phyloP scores from a whole-genome alignment of 2,797 vertebrate species.

The Borostomias antarcticus region DNA sequence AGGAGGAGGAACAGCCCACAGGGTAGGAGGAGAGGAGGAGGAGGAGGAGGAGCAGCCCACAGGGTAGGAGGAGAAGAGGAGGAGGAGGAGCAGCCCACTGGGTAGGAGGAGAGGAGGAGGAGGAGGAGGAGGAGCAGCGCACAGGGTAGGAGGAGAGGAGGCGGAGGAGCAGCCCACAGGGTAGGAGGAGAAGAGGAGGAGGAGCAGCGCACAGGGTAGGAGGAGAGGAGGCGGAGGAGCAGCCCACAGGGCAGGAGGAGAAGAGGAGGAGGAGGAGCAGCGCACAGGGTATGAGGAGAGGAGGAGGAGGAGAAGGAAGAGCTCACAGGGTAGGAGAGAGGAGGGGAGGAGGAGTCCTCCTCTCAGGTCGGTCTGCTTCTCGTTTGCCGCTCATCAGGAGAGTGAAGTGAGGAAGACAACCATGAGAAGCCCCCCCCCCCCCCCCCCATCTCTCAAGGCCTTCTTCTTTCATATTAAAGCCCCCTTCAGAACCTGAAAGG shows the following conservation, averaged over 20 bases:
- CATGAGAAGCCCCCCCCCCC: constrained; percentile 42
- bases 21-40: not conserved
- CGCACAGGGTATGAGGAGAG: constrained; percentile 65
- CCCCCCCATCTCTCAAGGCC: constrained; percentile 35
- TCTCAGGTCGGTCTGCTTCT: constrained; percentile 59
- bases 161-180: constrained; percentile 66
- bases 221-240: constrained; percentile 46
- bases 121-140: constrained; percentile 37
- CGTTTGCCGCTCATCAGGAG: constrained; percentile 58
- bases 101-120: constrained; percentile 30
- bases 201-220: constrained; percentile 69
- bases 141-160: constrained; percentile 31
- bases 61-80: constrained; percentile 35
- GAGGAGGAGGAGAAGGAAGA: no score
- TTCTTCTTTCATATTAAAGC: constrained; percentile 45
- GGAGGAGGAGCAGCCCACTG: no score
- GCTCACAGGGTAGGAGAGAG: constrained; percentile 32
- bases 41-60: constrained; percentile 36
- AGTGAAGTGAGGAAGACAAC: constrained; percentile 58
- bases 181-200: constrained; percentile 41
- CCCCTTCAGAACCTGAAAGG: constrained; percentile 41
- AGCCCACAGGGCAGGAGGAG: constrained; percentile 66
- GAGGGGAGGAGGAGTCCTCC: constrained; percentile 38
- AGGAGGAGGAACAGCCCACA: constrained; percentile 20
- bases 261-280: constrained; percentile 49